A percentile compares a stretch with the other conserved stretches of the same genome.
phyloP scores from a whole-genome alignment of 2,797 vertebrate species.

The Margarornis squamiger region DNA sequence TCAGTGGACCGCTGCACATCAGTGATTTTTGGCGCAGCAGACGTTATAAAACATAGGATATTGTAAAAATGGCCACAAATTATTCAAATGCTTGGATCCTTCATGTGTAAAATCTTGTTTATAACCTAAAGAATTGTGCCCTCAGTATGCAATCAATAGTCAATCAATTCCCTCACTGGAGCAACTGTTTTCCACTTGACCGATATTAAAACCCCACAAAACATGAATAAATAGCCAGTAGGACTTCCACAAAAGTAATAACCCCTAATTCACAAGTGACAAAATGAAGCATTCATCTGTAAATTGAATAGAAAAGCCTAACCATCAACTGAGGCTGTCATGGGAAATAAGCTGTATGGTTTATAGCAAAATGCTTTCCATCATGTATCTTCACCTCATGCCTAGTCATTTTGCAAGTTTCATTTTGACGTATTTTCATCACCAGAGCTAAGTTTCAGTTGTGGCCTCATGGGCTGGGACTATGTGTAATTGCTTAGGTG shows the following conservation, averaged over 20 bases:
- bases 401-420: background rate
- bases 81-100: background rate
- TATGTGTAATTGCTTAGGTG: background rate
- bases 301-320: background rate
- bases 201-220: background rate
- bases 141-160: slow-evolving; percentile 15
- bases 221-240: background rate
- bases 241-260: background rate
- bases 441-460: background rate
- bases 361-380: background rate
- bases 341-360: background rate
- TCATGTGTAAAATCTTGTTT: slow-evolving; percentile 33
- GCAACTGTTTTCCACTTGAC: slow-evolving; percentile 7
- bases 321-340: background rate
- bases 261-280: background rate
- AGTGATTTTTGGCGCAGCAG: background rate
- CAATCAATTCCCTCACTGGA: background rate
- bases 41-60: background rate
- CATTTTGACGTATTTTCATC: background rate
- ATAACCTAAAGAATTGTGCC: background rate
- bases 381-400: background rate
- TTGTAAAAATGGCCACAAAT: background rate
- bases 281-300: background rate
- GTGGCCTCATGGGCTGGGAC: background rate
- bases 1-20: background rate